phyloP scores from a whole-genome alignment of 2,113 vertebrate species.

The Nettapus auritus region DNA sequence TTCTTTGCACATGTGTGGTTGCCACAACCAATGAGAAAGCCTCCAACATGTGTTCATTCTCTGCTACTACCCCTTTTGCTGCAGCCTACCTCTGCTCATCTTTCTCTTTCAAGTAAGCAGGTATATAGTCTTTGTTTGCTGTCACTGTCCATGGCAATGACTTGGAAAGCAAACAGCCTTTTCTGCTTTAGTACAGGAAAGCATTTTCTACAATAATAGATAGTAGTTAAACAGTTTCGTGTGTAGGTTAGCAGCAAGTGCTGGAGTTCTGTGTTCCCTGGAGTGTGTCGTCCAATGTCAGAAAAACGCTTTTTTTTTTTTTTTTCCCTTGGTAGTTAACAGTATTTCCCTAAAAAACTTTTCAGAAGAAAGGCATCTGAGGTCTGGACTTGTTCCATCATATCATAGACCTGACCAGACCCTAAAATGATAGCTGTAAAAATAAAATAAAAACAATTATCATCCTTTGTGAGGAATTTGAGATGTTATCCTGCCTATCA shows the following conservation, averaged over 20 bases:
- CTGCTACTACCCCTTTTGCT: background rate
- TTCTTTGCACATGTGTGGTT: background rate
- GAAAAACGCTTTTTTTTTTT: background rate
- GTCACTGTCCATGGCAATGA: background rate
- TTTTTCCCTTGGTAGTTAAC: background rate
- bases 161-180: background rate
- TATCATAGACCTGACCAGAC: background rate
- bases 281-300: background rate
- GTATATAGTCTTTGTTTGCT: background rate
- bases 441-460: background rate
- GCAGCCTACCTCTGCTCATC: background rate
- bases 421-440: background rate
- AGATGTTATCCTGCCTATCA: background rate
- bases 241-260: background rate
- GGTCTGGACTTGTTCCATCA: background rate
- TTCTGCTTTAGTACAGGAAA: no score
- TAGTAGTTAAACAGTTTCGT: background rate
- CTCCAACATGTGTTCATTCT: fast-evolving
- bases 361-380: background rate
- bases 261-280: background rate
- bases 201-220: no score
- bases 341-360: background rate
- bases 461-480: background rate
- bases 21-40: background rate
- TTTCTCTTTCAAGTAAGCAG: background rate